Evolutionary conservation across 2,113 vertebrate species (phyloP).

Genomic region (Lampris incognitus): DNA sequence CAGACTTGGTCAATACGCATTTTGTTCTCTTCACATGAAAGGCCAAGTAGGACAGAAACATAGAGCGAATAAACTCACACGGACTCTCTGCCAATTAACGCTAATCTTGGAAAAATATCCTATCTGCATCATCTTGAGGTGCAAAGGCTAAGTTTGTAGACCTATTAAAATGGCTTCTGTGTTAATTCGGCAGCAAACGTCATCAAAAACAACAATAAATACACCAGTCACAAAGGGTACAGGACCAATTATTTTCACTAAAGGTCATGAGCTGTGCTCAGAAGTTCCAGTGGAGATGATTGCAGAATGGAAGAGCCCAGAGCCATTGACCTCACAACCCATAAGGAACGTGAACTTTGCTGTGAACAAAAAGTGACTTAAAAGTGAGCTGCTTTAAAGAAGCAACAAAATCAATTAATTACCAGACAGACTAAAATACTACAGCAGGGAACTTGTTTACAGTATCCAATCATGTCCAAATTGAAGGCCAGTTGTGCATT

Average conservation of each 20-base stretch:
- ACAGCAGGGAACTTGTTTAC: constrained; percentile 12
- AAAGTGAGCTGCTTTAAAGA: not conserved
- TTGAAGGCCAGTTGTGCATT: constrained; percentile 9
- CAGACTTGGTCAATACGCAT: not conserved
- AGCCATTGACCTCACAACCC: constrained; percentile 2
- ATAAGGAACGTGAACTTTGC: not conserved
- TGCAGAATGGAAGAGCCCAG: not conserved
- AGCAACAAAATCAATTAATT: not conserved
- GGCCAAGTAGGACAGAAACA: not conserved
- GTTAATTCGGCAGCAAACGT: not conserved
- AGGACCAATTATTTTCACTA: not conserved
- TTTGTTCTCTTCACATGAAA: not conserved
- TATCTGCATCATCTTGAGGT: not conserved
- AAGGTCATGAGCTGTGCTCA: not conserved
- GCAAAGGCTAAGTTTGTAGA: not conserved
- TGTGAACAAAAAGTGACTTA: not conserved
- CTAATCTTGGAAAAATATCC: not conserved
- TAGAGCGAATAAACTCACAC: not conserved
- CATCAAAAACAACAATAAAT: not conserved
- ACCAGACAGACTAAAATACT: constrained; percentile 21
- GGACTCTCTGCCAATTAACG: not conserved
- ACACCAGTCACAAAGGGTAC: not conserved
- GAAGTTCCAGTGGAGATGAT: not conserved
- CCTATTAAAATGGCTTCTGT: not conserved
- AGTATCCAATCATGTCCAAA: constrained; percentile 13